A percentile compares a stretch with the other conserved stretches of the same genome.
Evolutionary conservation across 2,113 vertebrate genomes (phyloP).

Genomic region (Hiodon alosoides): DNA sequence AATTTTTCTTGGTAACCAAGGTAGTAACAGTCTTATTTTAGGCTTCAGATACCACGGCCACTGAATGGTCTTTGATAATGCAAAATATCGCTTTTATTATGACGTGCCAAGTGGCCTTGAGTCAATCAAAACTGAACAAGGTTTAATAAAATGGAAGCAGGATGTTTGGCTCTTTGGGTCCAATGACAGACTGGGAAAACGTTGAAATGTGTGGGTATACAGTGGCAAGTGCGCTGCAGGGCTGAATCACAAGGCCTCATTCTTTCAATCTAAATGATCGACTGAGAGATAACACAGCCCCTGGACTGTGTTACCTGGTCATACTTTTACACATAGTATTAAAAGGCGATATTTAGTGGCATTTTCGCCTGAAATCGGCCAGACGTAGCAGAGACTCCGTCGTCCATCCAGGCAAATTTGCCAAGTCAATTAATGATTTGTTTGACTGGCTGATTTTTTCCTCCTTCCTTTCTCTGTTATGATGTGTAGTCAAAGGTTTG

Average conservation of each 20-base stretch:
- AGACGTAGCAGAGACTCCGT: neutral
- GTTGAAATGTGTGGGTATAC: conserved; percentile 16
- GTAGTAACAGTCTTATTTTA: too few species aligned
- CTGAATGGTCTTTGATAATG: too few species aligned
- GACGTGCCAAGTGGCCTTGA: too few species aligned
- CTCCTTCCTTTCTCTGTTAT: conserved; percentile 6
- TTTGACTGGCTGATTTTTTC: conserved; percentile 29
- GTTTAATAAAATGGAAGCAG: conserved; percentile 52
- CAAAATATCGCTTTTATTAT: too few species aligned
- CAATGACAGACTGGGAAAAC: conserved; percentile 46
- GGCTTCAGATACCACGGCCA: too few species aligned
- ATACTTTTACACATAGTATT: neutral
- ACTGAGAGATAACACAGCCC: neutral
- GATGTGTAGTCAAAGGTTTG: conserved; percentile 38
- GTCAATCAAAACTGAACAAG: conserved; percentile 51
- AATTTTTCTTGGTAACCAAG: too few species aligned
- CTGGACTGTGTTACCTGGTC: neutral
- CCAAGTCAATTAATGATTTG: conserved; percentile 47
- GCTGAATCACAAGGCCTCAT: too few species aligned
- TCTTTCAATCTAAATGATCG: neutral
- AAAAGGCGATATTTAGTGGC: too few species aligned
- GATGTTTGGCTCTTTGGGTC: conserved; percentile 39
- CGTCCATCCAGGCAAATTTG: conserved; percentile 5
- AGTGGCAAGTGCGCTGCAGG: too few species aligned
- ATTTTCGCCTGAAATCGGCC: too few species aligned